These are phyloP conservation scores for Coryphaenoides rupestris DNA, from an alignment of 2,113 vertebrate species.

Conservation along the genomic window DNA sequence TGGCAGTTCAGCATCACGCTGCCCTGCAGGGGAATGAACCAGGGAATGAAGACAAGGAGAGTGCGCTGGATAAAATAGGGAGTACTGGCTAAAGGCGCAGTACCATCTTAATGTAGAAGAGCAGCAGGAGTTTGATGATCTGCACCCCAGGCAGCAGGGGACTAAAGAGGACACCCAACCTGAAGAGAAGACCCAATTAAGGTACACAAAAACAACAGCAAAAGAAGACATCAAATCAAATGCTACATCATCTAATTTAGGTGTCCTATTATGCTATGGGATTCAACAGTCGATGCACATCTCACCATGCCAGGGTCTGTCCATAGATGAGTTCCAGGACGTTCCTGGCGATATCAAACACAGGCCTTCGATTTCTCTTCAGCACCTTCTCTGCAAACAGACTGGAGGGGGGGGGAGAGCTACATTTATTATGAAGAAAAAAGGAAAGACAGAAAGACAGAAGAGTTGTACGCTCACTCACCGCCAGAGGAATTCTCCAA, in stretches of 20 bases:
- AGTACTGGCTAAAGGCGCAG: not conserved
- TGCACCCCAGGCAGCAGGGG: slow-evolving; percentile 84
- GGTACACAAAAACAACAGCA: not conserved
- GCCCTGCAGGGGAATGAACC: slow-evolving; percentile 60
- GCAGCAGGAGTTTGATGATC: slow-evolving; percentile 80
- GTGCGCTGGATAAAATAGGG: no score
- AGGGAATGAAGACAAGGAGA: no score
- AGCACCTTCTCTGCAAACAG: slow-evolving; percentile 78
- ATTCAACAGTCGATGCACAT: not conserved
- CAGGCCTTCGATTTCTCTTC: slow-evolving; percentile 73
- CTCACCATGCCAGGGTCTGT: slow-evolving; percentile 89
- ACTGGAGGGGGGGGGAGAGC: slow-evolving; percentile 60
- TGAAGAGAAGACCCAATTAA: slow-evolving; percentile 47
- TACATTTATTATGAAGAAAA: no score
- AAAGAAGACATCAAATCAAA: not conserved
- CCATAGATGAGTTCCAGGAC: slow-evolving; percentile 92
- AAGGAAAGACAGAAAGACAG: not conserved
- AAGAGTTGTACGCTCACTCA: slow-evolving; percentile 45
- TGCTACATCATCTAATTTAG: not conserved
- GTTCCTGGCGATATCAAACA: slow-evolving; percentile 89
- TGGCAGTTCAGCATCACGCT: slow-evolving; percentile 94
- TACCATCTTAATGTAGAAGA: slow-evolving; percentile 83
- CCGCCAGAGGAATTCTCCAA: slow-evolving; percentile 89
- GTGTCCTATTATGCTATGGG: not conserved
- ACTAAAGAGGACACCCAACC: slow-evolving; percentile 85